These are phyloP conservation scores for Calidris pugnax DNA, from an alignment of 2,113 vertebrate species.

Conservation along the genomic window DNA sequence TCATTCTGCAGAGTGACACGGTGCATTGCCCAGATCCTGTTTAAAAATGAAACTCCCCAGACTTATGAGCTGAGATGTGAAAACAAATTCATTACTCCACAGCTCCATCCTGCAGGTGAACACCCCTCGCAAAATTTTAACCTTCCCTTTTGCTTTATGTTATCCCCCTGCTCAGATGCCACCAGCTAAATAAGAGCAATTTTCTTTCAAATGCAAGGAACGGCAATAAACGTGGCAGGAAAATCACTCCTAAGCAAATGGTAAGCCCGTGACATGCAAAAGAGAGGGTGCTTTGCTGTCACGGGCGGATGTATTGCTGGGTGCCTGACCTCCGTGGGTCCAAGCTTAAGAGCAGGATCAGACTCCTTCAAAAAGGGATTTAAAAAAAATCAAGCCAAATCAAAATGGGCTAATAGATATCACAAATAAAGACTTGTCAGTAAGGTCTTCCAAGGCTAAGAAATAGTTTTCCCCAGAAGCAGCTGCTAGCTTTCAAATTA, in stretches of 20 bases:
- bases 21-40: not conserved
- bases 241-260: conserved; percentile 34
- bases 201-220: conserved; percentile 58
- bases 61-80: not conserved
- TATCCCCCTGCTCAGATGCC: not conserved
- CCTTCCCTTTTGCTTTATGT: not conserved
- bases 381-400: not conserved
- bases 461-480: not conserved
- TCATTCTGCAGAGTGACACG: not conserved
- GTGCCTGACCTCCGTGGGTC: not conserved
- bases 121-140: not conserved
- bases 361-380: not conserved
- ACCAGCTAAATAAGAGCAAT: not conserved
- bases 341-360: not conserved
- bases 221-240: conserved; percentile 50
- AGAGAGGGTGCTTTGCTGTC: not conserved
- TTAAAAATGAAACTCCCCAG: not conserved
- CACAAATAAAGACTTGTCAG: not conserved
- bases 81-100: not conserved
- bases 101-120: not conserved
- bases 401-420: not conserved
- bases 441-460: not conserved
- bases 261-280: not conserved
- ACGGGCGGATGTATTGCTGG: not conserved
- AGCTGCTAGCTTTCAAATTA: not conserved